Percentiles rank a stretch among this genome's conserved stretches.
Evolutionary conservation across 2,113 vertebrate species (phyloP).

Genomic region (Podarcis muralis): DNA sequence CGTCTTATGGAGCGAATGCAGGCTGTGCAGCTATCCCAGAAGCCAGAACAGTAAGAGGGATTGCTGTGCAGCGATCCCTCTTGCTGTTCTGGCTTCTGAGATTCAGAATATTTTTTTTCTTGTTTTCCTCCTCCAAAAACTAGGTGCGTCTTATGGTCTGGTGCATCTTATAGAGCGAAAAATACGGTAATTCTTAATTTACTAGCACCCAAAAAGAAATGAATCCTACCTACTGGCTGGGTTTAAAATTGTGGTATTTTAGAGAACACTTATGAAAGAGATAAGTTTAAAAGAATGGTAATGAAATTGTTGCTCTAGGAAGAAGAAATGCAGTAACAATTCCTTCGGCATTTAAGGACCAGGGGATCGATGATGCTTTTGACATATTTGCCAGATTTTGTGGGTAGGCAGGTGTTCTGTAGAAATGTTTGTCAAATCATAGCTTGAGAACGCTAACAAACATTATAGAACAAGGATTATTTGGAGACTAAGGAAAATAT

Average conservation of each 20-base stretch:
- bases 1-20: too few relatives aligned
- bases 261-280: conserved; percentile 8
- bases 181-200: conserved; percentile 20
- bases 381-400: background rate
- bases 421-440: background rate
- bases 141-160: too few relatives aligned
- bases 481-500: background rate
- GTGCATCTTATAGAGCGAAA: too few relatives aligned
- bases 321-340: background rate
- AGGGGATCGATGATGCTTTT: background rate
- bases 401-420: background rate
- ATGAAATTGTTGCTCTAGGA: background rate
- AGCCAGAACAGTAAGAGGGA: too few relatives aligned
- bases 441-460: background rate
- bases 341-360: background rate
- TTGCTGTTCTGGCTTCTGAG: too few relatives aligned
- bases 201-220: conserved; percentile 33
- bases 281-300: background rate
- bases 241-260: background rate
- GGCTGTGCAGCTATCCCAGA: too few relatives aligned
- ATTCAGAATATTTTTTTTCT: too few relatives aligned
- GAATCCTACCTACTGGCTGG: conserved; percentile 6
- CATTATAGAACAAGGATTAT: background rate
- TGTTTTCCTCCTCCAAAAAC: too few relatives aligned
- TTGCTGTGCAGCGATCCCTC: too few relatives aligned